These are phyloP conservation scores for Garrulus glandarius DNA, from an alignment of 2,797 vertebrate species.

Conservation along the genomic window DNA sequence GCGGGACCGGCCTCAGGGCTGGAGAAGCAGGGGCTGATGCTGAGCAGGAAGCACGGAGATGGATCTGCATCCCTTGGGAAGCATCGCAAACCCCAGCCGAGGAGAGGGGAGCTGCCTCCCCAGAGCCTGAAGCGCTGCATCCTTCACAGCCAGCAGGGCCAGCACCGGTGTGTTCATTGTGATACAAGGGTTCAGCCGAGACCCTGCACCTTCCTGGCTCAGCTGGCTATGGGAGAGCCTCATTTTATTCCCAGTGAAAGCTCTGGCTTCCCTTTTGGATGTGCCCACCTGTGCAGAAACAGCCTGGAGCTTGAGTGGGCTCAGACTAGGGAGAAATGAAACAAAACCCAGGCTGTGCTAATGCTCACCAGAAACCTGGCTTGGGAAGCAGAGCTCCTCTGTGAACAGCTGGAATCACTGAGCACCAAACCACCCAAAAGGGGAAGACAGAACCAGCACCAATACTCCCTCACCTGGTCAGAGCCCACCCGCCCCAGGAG, in stretches of 20 bases:
- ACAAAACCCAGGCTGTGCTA: neutral
- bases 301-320: fast-evolving
- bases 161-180: fast-evolving
- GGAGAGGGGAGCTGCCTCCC: neutral
- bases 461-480: neutral
- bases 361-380: neutral
- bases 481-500: neutral
- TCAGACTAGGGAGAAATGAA: neutral
- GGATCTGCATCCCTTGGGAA: neutral
- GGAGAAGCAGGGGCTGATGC: neutral
- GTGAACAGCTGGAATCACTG: neutral
- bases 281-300: neutral
- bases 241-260: neutral
- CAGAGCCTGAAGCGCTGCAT: fast-evolving
- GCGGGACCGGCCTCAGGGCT: fast-evolving
- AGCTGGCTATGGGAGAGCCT: neutral
- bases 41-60: neutral
- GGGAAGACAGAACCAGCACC: neutral
- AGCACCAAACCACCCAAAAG: neutral
- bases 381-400: neutral
- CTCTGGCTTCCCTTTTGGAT: neutral
- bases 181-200: neutral
- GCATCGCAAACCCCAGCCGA: fast-evolving
- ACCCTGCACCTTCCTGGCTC: fast-evolving
- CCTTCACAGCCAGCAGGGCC: neutral